Percentiles rank a stretch among this genome's conserved stretches.
Conservation (phyloP, 2,113 vertebrate species). For the Neoarius graeffei region DNA sequence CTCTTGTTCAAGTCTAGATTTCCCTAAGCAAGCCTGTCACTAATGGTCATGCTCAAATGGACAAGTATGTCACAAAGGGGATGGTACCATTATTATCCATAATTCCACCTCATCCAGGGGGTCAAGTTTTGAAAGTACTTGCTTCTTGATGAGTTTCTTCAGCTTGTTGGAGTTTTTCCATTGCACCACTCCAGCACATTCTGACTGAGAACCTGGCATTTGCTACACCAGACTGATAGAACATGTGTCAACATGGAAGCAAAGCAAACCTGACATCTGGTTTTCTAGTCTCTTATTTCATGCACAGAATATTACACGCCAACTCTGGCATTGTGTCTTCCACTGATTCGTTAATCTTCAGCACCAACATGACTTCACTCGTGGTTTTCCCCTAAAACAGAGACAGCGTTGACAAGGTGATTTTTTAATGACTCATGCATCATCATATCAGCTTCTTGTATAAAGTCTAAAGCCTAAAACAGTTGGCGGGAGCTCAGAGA, state of each 20-base stretch:
- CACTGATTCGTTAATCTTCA: conserved; percentile 1
- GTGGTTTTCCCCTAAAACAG: background rate
- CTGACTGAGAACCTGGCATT: conserved; percentile 14
- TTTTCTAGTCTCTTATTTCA: conserved; percentile 16
- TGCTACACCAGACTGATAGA: conserved; percentile 10
- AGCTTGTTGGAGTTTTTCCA: background rate
- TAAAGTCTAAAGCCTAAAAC: background rate
- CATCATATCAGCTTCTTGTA: conserved; percentile 1
- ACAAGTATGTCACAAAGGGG: background rate
- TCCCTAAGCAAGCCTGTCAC: background rate
- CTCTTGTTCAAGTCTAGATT: no score
- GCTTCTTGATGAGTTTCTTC: background rate
- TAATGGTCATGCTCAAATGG: background rate
- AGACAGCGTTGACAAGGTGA: conserved; percentile 14
- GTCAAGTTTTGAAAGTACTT: background rate
- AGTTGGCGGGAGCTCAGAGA: background rate
- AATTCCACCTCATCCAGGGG: background rate
- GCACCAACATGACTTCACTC: background rate
- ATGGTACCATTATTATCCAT: background rate
- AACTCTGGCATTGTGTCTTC: conserved; percentile 21
- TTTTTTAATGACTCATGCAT: conserved; percentile 16
- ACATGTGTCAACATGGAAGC: conserved; percentile 27
- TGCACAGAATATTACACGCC: background rate
- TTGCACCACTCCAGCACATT: background rate
- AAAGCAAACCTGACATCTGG: conserved; percentile 22